Evolutionary conservation across 2,797 vertebrate species (phyloP).

Genomic region (Ataeniobius toweri): DNA sequence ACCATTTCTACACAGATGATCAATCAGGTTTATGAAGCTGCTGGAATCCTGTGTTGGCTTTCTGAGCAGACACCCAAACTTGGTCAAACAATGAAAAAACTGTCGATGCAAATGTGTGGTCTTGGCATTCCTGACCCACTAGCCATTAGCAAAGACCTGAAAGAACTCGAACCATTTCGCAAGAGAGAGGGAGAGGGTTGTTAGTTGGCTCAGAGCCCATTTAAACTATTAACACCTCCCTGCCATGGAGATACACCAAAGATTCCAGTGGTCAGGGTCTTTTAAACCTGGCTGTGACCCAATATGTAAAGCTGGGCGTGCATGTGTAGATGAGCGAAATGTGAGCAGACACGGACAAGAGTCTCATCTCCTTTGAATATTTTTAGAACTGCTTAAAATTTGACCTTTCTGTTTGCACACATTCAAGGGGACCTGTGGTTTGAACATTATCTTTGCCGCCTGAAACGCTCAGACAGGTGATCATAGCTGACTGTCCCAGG

Average conservation of each 20-base stretch:
- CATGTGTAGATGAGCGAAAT: slow-evolving; percentile 44
- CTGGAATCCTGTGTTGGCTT: slow-evolving; percentile 12
- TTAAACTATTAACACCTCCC: slow-evolving; percentile 65
- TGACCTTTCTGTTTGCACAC: slow-evolving; percentile 61
- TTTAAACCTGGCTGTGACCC: slow-evolving; percentile 37
- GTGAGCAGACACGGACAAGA: slow-evolving; percentile 47
- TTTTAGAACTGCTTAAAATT: slow-evolving; percentile 67
- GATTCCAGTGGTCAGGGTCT: slow-evolving; percentile 40
- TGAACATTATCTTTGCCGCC: slow-evolving; percentile 30
- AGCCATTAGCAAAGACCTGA: slow-evolving; percentile 41
- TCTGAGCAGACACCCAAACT: slow-evolving; percentile 15
- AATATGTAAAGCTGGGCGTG: slow-evolving; percentile 34
- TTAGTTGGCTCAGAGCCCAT: slow-evolving; percentile 41
- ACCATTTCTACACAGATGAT: neutral
- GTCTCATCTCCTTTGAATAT: slow-evolving; percentile 66
- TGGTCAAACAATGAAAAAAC: slow-evolving; percentile 39
- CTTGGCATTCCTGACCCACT: slow-evolving; percentile 21
- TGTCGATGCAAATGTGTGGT: slow-evolving; percentile 26
- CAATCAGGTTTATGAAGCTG: slow-evolving; percentile 14
- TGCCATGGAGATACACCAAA: slow-evolving; percentile 57
- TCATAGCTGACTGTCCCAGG: slow-evolving; percentile 35
- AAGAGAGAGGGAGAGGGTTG: slow-evolving; percentile 2
- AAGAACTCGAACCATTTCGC: slow-evolving; percentile 25
- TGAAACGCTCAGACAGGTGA: slow-evolving; percentile 57
- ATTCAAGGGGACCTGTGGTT: slow-evolving; percentile 6